Conservation (phyloP, 1,140 invertebrate species). For the Zaprionus nigranus region DNA sequence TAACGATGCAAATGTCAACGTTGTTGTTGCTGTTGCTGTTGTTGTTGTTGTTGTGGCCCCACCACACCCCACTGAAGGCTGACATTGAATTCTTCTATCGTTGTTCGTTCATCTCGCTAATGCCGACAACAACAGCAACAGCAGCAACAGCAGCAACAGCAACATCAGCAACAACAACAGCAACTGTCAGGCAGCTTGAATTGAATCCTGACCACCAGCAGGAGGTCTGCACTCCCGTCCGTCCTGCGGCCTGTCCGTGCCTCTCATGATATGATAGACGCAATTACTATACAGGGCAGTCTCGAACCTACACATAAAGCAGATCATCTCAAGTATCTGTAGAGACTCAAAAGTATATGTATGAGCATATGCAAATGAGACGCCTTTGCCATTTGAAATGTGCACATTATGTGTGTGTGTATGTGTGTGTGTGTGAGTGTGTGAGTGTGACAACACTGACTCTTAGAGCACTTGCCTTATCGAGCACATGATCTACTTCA, state of each 20-base stretch:
- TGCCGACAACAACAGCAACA: conserved; percentile 22
- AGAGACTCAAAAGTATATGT: background rate
- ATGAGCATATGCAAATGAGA: conserved; percentile 25
- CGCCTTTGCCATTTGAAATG: conserved; percentile 30
- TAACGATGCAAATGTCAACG: conserved; percentile 64
- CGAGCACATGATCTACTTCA: conserved; percentile 3
- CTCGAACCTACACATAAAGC: conserved; percentile 4
- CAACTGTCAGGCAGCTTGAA: conserved; percentile 18
- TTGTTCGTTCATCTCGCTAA: conserved; percentile 45
- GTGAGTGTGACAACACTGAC: conserved; percentile 13
- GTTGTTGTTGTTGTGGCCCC: conserved; percentile 19
- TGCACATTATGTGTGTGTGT: conserved; percentile 1
- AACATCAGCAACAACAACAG: conserved; percentile 1
- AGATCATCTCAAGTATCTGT: background rate
- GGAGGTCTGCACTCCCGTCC: background rate
- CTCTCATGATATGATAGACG: conserved; percentile 19
- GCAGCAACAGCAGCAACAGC: background rate
- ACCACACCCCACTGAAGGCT: conserved; percentile 23
- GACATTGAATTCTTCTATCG: conserved; percentile 51
- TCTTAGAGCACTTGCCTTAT: conserved; percentile 1
- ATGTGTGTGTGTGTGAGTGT: background rate
- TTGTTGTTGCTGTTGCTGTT: conserved; percentile 5
- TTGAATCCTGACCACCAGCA: conserved; percentile 34
- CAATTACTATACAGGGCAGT: conserved; percentile 22
- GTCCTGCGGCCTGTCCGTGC: background rate